Evolutionary conservation across 2,888 invertebrate species (phyloP).

Genomic region (Bugulina stolonifera): DNA sequence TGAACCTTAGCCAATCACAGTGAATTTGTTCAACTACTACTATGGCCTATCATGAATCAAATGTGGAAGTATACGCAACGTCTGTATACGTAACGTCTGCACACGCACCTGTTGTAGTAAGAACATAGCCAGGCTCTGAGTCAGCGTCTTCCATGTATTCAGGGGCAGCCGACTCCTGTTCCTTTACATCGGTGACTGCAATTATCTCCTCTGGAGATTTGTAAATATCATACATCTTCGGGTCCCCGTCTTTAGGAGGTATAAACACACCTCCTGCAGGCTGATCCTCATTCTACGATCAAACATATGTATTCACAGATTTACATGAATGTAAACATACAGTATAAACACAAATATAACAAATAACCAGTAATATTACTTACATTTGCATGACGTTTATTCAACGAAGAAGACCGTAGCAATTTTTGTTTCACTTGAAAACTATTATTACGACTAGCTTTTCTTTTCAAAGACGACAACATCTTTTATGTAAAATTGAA

Average conservation of each 20-base stretch:
- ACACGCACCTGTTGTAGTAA: not conserved
- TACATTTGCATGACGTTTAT: too few species aligned
- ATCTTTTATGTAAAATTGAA: slow-evolving; percentile 1
- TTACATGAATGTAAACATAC: too few species aligned
- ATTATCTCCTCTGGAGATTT: not conserved
- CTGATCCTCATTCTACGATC: slow-evolving; percentile 9
- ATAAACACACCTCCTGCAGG: slow-evolving; percentile 22
- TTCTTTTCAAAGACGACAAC: slow-evolving; percentile 1
- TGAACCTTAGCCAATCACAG: too few species aligned
- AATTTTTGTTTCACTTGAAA: not conserved
- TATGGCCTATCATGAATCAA: too few species aligned
- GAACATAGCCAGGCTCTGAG: slow-evolving; percentile 12
- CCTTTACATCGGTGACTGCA: not conserved
- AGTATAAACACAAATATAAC: too few species aligned
- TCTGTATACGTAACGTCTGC: too few species aligned
- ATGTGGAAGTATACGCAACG: too few species aligned
- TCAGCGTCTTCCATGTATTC: slow-evolving; percentile 20
- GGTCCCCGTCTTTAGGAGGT: slow-evolving; percentile 21
- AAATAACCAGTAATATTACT: too few species aligned
- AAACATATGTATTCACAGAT: too few species aligned
- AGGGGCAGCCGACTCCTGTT: slow-evolving; percentile 9
- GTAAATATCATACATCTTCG: slow-evolving; percentile 24
- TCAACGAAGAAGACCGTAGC: not conserved
- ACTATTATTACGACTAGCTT: slow-evolving; percentile 13
- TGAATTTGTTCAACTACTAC: too few species aligned